Base-by-base conservation (phyloP, 2,888 invertebrate genomes). In the Perithous albicinctus region DNA sequence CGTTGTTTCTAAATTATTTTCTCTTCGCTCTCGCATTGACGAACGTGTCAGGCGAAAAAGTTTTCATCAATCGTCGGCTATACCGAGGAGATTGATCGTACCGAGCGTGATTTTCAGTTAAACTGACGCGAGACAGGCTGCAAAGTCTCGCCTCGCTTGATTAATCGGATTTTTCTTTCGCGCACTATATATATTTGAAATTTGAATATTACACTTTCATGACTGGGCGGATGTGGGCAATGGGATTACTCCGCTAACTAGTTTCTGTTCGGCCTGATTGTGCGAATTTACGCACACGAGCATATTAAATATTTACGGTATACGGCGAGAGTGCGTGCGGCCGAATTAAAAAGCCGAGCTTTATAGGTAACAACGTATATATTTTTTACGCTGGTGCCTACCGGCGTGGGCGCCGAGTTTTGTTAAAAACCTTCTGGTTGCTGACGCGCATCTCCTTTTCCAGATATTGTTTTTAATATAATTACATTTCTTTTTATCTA, bases 121-220 rank as follows among this genome's bases (percentile, higher is more conserved):
- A 74, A 66, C 32, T 54, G 66, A 41, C 18, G 69, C 43, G 46
- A 74, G 43, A 38, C 51, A 35, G 38, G 12, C 23, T 0, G 61
- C 32, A 18, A 70, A 70, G 63, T 69, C 43, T 80, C 73, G 20
- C 43, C n/a, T 54, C 23, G 41, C 38, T 66, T 77, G 61, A 70
- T 75, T 70, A 75, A 78, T 74, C 35, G 51, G 38, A 64, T 74
- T 70, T 54, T 75, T 69, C 48, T 26, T 59, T 2, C 7, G n/a
- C 51, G n/a, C 35, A 18, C 29, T 46, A 26, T 15, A 56, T 46
- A 26, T 15, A 56, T 61, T 75, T 38, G 20, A 63, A 79, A 76
- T 76, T 79, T 67, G 29, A 54, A 59, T 78, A 76, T 82, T 63
- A 73, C 8, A 70, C 23, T 63, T 79, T 76, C 41, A 67, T 32